Evolutionary conservation across 2,113 vertebrate species (phyloP).

Genomic region (Catharus fuscescens): DNA sequence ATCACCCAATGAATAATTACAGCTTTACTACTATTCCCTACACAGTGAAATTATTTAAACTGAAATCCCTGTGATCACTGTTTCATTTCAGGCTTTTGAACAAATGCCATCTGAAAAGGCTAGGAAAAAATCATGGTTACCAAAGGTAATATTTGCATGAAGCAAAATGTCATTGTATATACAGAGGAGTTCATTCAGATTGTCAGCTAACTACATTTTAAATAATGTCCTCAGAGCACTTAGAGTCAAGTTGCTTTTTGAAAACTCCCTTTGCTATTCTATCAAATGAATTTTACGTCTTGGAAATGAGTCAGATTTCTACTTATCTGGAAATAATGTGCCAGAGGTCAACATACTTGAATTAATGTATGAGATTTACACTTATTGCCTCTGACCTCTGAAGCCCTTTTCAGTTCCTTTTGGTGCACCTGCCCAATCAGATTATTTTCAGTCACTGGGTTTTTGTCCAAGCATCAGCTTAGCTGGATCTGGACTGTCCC

Average conservation of each 20-base stretch:
- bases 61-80: neutral
- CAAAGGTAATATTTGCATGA: neutral
- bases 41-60: neutral
- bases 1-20: constrained; percentile 11
- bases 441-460: neutral
- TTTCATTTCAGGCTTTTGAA: constrained; percentile 6
- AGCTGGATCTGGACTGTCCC: neutral
- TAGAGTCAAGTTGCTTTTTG: neutral
- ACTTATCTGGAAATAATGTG: constrained; percentile 14
- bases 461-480: neutral
- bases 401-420: constrained; percentile 2
- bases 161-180: neutral
- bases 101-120: neutral
- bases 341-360: neutral
- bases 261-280: neutral
- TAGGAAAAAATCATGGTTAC: neutral
- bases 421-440: neutral
- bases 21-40: neutral
- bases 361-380: neutral
- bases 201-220: neutral
- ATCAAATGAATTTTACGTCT: neutral
- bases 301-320: constrained; percentile 40
- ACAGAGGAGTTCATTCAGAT: neutral
- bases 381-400: neutral
- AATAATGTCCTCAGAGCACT: neutral